Conservation (phyloP, 2,797 vertebrate genomes). For the Pyrocephalus nanus region DNA sequence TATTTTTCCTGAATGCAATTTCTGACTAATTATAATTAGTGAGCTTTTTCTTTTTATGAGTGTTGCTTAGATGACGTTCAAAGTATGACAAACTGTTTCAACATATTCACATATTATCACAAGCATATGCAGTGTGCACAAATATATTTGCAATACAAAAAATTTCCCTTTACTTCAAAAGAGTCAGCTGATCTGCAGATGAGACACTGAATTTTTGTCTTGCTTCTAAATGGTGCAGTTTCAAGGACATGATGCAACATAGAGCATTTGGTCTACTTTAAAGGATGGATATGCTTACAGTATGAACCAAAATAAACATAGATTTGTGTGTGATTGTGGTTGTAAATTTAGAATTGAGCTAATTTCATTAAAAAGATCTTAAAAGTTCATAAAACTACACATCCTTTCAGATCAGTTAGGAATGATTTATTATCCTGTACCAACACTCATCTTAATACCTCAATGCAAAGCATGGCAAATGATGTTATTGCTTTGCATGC, state of each 20-base stretch:
- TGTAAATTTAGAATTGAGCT: neutral
- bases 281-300: neutral
- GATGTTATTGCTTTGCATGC: neutral
- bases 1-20: slow-evolving; percentile 34
- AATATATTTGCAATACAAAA: neutral
- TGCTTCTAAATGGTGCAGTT: neutral
- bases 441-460: neutral
- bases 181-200: accelerated
- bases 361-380: neutral
- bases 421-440: neutral
- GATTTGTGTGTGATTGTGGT: neutral
- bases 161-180: neutral
- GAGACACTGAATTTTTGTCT: neutral
- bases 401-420: neutral
- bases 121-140: neutral
- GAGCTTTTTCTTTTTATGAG: slow-evolving; percentile 18
- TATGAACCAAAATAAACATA: neutral
- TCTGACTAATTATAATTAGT: slow-evolving; percentile 49
- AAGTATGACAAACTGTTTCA: neutral
- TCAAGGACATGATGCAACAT: neutral
- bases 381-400: neutral
- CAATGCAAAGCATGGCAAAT: neutral
- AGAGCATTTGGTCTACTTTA: neutral
- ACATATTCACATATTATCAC: neutral
- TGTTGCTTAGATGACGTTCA: slow-evolving; percentile 35